Evolutionary conservation across 1,140 invertebrate genomes (phyloP), one percentile per base, ranked within the genome.

Genomic region (Oncopodura yosiiana): DNA sequence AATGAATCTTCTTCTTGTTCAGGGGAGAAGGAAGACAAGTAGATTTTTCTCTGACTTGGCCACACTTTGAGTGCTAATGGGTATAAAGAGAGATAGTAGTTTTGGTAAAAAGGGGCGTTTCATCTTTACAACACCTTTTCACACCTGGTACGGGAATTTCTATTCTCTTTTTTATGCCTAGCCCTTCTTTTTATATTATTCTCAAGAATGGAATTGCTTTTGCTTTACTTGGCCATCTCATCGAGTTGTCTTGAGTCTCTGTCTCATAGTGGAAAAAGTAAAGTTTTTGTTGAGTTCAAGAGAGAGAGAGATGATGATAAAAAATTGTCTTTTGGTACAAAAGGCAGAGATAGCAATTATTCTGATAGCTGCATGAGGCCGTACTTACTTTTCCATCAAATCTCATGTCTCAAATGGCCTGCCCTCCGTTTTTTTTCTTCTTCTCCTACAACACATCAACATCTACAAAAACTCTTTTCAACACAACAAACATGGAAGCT

Each of bases 321-420:
- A 59, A 53, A 59, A 59, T 50, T 53, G 56, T 54, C 50, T 53
- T 59, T 53, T 54, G n/a, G 41, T 54, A 38, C 45, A 43, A 38
- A n/a, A 44, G 51, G 57, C 41, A 55, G 48, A n/a, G n/a, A 59
- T 56, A 62, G 41, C 61, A 62, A 62, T 62, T 62, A 62, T 62
- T 62, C 56, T 62, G 53, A 62, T 62, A 62, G 56, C 61, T 29
- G 4, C 61, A 59, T 56, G 61, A 50, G 56, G 61, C 49, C 56
- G 56, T 52, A 34, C 61, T 58, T 56, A 54, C 42, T 49, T 49
- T 61, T 58, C 49, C 54, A 56, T 53, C 49, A 54, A 54, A 62
- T 58, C n/a, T n/a, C 56, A 55, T 51, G 56, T 49, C 48, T 53
- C 59, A 59, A 62, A 62, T 62, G 61, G 61, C 56, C 50, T 51